phyloP scores from a whole-genome alignment of 2,888 invertebrate genomes.

The Phoenoteleia sp. region DNA sequence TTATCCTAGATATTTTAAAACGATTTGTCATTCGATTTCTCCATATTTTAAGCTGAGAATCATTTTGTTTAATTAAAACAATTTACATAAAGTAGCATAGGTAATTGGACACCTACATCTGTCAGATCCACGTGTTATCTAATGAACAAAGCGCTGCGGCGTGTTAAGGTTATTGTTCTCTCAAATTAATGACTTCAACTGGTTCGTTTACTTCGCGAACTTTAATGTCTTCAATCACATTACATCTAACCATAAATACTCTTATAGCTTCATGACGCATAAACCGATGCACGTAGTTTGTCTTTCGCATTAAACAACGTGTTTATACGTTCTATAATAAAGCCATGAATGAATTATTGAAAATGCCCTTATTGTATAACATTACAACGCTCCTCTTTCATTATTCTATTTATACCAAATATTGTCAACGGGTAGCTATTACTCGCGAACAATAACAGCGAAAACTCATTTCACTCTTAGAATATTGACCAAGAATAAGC shows the following conservation, averaged over 20 bases:
- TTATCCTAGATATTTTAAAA: too few relatives aligned
- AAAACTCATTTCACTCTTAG: slow-evolving; percentile 25
- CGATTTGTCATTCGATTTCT: too few relatives aligned
- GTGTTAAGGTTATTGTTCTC: slow-evolving; percentile 17
- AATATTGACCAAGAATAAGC: slow-evolving; percentile 27
- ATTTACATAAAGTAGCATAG: too few relatives aligned
- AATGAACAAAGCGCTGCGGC: too few relatives aligned
- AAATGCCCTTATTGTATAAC: slow-evolving; percentile 22
- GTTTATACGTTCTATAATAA: slow-evolving; percentile 30
- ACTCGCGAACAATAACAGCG: slow-evolving; percentile 5
- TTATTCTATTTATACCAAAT: slow-evolving; percentile 43
- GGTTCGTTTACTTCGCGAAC: neutral
- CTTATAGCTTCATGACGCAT: slow-evolving; percentile 11
- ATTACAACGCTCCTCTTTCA: neutral
- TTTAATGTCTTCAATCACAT: slow-evolving; percentile 13
- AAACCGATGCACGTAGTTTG: slow-evolving; percentile 5
- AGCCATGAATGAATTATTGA: slow-evolving; percentile 25
- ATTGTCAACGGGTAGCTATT: slow-evolving; percentile 21
- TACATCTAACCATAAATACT: slow-evolving; percentile 17
- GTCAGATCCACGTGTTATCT: too few relatives aligned
- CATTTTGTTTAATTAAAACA: too few relatives aligned
- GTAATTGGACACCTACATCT: too few relatives aligned
- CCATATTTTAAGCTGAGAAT: too few relatives aligned
- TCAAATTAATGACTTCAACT: neutral
- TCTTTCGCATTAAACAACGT: neutral